A percentile compares a stretch with the other conserved stretches of the same genome.
Evolutionary conservation across 92 coral and sea anemone genomes (phyloP).

Genomic region (Porites rus): DNA sequence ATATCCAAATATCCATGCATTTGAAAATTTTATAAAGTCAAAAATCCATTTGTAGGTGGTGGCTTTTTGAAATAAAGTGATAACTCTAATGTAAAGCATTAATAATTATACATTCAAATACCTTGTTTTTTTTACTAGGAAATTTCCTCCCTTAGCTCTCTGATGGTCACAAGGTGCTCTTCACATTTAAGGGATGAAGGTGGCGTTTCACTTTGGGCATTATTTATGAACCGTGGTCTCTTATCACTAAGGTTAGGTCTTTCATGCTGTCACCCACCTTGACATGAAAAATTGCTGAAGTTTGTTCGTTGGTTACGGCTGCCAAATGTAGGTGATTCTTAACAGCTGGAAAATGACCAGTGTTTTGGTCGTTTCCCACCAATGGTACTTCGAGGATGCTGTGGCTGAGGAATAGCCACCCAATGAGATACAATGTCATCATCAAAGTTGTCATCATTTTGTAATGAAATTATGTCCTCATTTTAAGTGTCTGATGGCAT

Average conservation of each 20-base stretch:
- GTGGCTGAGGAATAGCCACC: not conserved
- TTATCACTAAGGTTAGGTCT: not conserved
- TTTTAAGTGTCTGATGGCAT: too few relatives aligned
- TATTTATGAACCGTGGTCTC: not conserved
- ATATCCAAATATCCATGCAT: too few relatives aligned
- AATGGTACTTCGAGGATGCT: not conserved
- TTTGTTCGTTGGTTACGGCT: too few relatives aligned
- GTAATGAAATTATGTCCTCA: too few relatives aligned
- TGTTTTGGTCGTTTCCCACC: too few relatives aligned
- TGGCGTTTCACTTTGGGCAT: not conserved
- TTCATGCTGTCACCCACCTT: not conserved
- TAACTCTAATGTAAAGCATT: not conserved
- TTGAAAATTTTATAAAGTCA: too few relatives aligned
- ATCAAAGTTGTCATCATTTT: not conserved
- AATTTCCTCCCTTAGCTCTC: not conserved
- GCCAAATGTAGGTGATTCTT: too few relatives aligned
- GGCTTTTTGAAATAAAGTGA: too few relatives aligned
- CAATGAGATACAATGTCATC: not conserved
- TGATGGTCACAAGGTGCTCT: not conserved
- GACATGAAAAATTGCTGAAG: too few relatives aligned
- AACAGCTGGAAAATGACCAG: too few relatives aligned
- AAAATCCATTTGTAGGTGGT: too few relatives aligned
- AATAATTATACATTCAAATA: not conserved
- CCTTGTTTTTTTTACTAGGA: slow-evolving; percentile 7
- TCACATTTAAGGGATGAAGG: slow-evolving; percentile 5